These are phyloP conservation scores for Phanerotoma sp. DNA, from an alignment of 2,888 invertebrate genomes.

Conservation along the genomic window DNA sequence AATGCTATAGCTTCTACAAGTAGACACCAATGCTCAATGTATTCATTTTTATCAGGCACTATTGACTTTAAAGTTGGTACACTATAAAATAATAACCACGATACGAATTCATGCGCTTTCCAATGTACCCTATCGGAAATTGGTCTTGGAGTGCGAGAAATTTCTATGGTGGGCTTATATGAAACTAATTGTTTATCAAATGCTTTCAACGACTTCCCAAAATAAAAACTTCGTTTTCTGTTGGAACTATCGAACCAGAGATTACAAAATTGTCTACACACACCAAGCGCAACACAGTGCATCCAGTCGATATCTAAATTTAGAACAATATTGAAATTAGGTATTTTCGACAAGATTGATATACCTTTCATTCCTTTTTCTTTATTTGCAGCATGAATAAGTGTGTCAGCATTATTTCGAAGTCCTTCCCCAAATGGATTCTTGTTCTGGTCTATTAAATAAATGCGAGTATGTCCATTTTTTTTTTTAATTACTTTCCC, in stretches of 20 bases:
- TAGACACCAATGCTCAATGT: constrained; percentile 1
- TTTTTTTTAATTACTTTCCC: constrained; percentile 2
- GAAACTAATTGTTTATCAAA: constrained; percentile 1
- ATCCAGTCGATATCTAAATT: constrained; percentile 9
- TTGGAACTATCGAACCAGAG: not conserved
- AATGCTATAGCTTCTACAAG: constrained; percentile 1
- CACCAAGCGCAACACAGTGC: constrained; percentile 4
- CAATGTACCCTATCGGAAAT: not conserved
- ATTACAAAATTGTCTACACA: constrained; percentile 7
- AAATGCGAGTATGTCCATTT: not conserved
- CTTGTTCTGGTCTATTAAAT: not conserved
- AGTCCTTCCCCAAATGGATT: constrained; percentile 5
- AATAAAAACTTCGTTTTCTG: not conserved
- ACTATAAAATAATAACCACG: constrained; percentile 9
- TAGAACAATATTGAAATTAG: constrained; percentile 5
- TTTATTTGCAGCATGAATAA: not conserved
- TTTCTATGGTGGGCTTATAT: not conserved
- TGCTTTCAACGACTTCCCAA: not conserved
- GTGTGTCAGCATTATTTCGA: not conserved
- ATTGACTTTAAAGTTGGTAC: not conserved
- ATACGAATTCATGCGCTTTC: constrained; percentile 13
- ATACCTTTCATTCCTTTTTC: not conserved
- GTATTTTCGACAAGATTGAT: constrained; percentile 6
- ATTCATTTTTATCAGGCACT: not conserved
- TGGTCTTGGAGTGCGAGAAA: constrained; percentile 5